Percentiles rank a stretch among this genome's conserved stretches.
These are phyloP conservation scores for Cryptophagus acutangulus DNA, from an alignment of 2,888 invertebrate species.

Conservation along the genomic window DNA sequence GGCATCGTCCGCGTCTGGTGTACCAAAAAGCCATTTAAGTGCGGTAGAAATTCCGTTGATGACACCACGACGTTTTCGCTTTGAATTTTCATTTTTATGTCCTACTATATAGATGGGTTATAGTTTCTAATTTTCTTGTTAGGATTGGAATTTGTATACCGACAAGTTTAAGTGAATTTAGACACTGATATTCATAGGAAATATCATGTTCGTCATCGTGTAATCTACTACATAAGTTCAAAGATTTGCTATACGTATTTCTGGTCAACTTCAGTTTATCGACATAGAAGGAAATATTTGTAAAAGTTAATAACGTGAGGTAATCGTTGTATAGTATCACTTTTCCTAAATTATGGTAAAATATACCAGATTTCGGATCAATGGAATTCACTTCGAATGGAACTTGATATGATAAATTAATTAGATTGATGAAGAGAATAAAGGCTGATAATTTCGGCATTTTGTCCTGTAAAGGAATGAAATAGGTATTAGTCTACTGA, in stretches of 20 bases:
- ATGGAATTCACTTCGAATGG: neutral
- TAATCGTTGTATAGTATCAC: neutral
- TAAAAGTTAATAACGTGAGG: neutral
- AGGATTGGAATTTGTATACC: neutral
- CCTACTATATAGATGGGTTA: neutral
- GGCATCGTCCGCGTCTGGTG: neutral
- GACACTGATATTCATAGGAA: neutral
- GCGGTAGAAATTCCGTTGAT: neutral
- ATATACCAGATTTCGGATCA: neutral
- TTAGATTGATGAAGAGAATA: neutral
- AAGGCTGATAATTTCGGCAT: neutral
- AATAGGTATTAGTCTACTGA: neutral
- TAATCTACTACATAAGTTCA: too few species aligned
- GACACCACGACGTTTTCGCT: neutral
- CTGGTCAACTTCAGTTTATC: neutral
- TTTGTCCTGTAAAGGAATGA: neutral
- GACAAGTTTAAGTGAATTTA: neutral
- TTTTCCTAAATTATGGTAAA: neutral
- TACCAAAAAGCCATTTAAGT: slow-evolving; percentile 1
- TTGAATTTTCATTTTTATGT: neutral
- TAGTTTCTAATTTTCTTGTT: neutral
- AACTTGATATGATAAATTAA: neutral
- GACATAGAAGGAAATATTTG: neutral
- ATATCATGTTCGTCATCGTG: too few species aligned
- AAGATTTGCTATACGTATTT: neutral